Percentiles rank a stretch among this genome's conserved stretches.
phyloP scores from a whole-genome alignment of 2,113 vertebrate genomes.

The Melospiza georgiana region DNA sequence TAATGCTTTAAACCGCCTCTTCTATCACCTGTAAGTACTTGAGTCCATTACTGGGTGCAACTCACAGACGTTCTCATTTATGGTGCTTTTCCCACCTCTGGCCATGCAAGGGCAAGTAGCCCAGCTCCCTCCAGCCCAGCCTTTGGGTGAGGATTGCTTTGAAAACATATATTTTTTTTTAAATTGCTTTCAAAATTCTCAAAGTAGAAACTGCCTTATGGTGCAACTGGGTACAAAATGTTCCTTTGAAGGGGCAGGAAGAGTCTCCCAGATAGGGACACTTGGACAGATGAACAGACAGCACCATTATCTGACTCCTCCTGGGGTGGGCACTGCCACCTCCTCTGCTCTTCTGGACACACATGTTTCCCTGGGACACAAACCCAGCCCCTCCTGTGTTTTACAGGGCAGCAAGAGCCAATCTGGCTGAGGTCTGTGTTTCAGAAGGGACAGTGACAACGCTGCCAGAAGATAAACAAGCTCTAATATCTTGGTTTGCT shows the following conservation, averaged over 20 bases:
- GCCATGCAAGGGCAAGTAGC: background rate
- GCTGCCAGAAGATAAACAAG: constrained; percentile 19
- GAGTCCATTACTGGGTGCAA: background rate
- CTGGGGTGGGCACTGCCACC: background rate
- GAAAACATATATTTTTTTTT: background rate
- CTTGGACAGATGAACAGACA: background rate
- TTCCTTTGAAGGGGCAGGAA: background rate
- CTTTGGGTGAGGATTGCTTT: background rate
- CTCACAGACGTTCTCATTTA: rapidly evolving
- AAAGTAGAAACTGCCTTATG: background rate
- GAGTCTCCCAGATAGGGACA: background rate
- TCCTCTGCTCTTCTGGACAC: background rate
- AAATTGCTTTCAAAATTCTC: background rate
- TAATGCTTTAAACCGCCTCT: background rate
- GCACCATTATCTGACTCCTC: background rate
- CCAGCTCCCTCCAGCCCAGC: background rate
- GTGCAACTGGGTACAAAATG: background rate
- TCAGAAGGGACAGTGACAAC: background rate
- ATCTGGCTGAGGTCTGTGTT: background rate
- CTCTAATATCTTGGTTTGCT: constrained; percentile 20
- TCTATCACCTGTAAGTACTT: background rate
- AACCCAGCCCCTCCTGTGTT: background rate
- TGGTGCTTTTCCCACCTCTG: background rate
- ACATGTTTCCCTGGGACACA: background rate
- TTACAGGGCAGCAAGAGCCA: background rate